phyloP scores from a whole-genome alignment of 2,797 vertebrate species.

The Peromyscus nudipes region DNA sequence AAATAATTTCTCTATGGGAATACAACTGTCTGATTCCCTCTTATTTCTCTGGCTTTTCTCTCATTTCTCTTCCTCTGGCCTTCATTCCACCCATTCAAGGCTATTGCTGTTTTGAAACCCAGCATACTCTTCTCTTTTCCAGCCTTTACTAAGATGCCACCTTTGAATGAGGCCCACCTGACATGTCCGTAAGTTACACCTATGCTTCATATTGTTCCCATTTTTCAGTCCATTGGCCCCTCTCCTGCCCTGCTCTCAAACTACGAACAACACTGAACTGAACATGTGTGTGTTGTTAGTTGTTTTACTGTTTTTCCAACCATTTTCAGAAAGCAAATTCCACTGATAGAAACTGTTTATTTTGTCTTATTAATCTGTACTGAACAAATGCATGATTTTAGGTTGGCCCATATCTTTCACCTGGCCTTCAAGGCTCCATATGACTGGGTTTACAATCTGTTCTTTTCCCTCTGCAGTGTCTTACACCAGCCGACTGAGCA shows the following conservation, averaged over 20 bases:
- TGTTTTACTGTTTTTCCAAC: constrained; percentile 9
- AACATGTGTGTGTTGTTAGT: not conserved
- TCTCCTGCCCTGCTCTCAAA: not conserved
- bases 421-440: not conserved
- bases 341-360: not conserved
- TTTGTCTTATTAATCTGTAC: not conserved
- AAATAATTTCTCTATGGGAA: not conserved
- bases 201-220: not conserved
- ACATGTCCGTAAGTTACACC: not conserved
- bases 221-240: not conserved
- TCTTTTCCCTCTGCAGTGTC: constrained; percentile 1
- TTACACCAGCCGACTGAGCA: not conserved
- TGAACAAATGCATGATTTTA: constrained; percentile 42
- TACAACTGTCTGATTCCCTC: not conserved
- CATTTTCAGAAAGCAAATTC: not conserved
- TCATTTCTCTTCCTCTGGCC: not conserved
- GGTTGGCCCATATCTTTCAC: not conserved
- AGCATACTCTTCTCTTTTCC: not conserved
- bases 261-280: not conserved
- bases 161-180: not conserved
- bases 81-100: not conserved
- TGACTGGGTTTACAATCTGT: not conserved
- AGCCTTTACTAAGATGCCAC: not conserved
- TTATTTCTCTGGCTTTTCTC: not conserved
- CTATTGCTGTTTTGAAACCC: not conserved